Evolutionary conservation across 2,888 invertebrate genomes (phyloP), one percentile per base, ranked within the genome.

Genomic region (Pristionchus maxplancki): DNA sequence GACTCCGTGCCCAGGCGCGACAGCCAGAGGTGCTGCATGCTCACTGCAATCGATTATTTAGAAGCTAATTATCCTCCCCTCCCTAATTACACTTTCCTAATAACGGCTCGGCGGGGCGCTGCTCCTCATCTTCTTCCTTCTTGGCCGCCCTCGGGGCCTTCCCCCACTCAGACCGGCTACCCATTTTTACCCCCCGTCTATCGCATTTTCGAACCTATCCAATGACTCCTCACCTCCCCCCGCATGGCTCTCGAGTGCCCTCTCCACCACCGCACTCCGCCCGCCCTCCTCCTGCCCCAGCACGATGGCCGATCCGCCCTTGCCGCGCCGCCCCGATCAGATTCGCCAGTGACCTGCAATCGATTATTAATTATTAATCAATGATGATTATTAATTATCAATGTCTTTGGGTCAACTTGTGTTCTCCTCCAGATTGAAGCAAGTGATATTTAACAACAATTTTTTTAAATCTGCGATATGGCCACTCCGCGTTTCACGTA

Each of bases 251-350:
- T 40, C 71, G 8, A 71, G 71, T 20, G 71, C 71, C 20, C 37
- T 9, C 20, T 87, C 50, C 9, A 87, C 34, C 28, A 87, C 50
- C 11, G 87, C 58, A 74, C 34, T 87, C 87, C 87, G 31, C 20
- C 87, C 87, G 31, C 34, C 28, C 58, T 50, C 71, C 24, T 48
- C 34, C 44, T 74, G 50, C 20, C 87, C 87, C 53, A 24, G 74
- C n/a, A 87, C 87, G 31, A 87, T 74, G 24, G 44, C 50, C 37
- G 87, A 87, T 13, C 78, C 87, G 24, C 87, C 87, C 34, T 87
- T 20, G 24, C 87, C 87, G 11, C 31, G 74, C 40, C 31, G 44
- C 24, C 0, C 0, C 13, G 24, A 87, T 17, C 0, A 74, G 34
- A 5, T 50, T 50, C 5, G 11, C 50, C 37, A 87, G 53, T 1